phyloP scores from a whole-genome alignment of 2,888 invertebrate species.

The Frankliniella fusca region DNA sequence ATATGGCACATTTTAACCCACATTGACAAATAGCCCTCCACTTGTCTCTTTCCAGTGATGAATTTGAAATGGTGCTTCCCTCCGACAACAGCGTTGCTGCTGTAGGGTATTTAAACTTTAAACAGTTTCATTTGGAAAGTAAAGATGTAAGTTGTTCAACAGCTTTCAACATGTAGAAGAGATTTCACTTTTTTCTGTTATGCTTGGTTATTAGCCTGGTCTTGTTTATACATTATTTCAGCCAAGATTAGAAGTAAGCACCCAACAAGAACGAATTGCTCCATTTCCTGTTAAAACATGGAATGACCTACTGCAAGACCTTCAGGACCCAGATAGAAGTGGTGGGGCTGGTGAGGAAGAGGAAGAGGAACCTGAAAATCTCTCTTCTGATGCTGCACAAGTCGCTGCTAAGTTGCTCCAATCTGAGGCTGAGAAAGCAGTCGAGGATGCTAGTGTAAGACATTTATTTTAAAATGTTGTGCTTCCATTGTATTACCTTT shows the following conservation, averaged over 20 bases:
- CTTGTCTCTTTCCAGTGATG: slow-evolving; percentile 59
- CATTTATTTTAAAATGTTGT: background rate
- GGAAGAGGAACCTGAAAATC: slow-evolving; percentile 22
- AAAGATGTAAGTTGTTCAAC: slow-evolving; percentile 50
- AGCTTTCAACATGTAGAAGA: slow-evolving; percentile 44
- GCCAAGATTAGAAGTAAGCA: background rate
- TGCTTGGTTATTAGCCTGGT: slow-evolving; percentile 6
- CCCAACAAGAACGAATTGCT: slow-evolving; percentile 28
- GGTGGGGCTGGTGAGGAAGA: slow-evolving; percentile 29
- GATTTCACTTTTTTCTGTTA: slow-evolving; percentile 30
- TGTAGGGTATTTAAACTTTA: slow-evolving; percentile 88
- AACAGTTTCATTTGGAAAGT: slow-evolving; percentile 71
- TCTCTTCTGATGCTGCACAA: background rate
- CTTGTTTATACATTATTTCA: background rate
- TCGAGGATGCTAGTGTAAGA: background rate
- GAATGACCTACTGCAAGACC: slow-evolving; percentile 39
- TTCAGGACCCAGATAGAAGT: slow-evolving; percentile 37
- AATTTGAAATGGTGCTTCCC: slow-evolving; percentile 80
- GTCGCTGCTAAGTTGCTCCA: background rate
- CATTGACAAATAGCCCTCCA: background rate
- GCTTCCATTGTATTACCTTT: background rate
- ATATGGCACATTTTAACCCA: background rate
- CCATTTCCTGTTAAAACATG: slow-evolving; percentile 39
- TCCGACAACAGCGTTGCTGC: slow-evolving; percentile 90
- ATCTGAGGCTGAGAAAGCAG: background rate